These are phyloP conservation scores for Cephalopachus bancanus DNA, from an alignment of 2,797 vertebrate genomes.

Conservation along the genomic window DNA sequence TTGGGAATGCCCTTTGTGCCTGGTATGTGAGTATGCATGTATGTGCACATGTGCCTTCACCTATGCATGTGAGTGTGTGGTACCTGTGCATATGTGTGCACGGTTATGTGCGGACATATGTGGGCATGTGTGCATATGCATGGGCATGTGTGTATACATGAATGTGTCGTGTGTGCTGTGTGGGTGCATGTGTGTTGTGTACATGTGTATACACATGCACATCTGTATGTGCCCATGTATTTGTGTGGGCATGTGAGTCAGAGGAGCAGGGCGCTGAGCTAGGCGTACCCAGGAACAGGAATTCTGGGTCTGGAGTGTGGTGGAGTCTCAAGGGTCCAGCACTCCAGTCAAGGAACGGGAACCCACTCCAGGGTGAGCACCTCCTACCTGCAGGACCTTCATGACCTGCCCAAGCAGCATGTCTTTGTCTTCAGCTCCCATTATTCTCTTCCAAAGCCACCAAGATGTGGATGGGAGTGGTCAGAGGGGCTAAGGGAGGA, in stretches of 20 bases:
- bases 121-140: background rate
- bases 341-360: too few relatives aligned
- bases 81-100: too few relatives aligned
- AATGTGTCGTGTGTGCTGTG: fast-evolving
- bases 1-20: background rate
- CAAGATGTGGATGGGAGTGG: too few relatives aligned
- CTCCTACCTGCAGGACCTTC: background rate
- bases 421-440: background rate
- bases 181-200: too few relatives aligned
- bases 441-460: background rate
- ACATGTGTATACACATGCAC: background rate
- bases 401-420: fast-evolving
- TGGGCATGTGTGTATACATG: background rate
- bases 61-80: background rate
- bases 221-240: background rate
- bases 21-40: too few relatives aligned
- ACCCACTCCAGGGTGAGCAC: fast-evolving
- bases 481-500: too few relatives aligned
- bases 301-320: background rate
- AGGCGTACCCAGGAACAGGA: background rate
- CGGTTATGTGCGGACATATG: too few relatives aligned
- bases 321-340: background rate
- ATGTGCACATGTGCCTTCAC: background rate
- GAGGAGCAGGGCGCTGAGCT: background rate
- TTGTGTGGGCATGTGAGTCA: too few relatives aligned